A percentile compares a stretch with the other conserved stretches of the same genome.
These are phyloP conservation scores for Liasis olivaceus DNA, from an alignment of 2,797 vertebrate species.

Conservation along the genomic window DNA sequence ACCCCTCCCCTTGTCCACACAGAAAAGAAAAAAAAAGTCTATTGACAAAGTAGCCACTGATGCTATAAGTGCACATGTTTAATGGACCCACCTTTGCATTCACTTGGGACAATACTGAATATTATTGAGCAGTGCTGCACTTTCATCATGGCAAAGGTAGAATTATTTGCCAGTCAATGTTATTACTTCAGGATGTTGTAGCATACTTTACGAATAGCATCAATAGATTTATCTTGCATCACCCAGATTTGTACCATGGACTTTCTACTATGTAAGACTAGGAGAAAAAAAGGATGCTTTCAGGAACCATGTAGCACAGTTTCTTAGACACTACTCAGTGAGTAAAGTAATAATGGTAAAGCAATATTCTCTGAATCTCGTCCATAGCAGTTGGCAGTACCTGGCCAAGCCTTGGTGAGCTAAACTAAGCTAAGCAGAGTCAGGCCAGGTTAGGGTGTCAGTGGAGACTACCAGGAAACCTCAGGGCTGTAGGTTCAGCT, in stretches of 20 bases:
- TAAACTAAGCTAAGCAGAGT: background rate
- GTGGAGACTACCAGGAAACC: background rate
- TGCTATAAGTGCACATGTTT: background rate
- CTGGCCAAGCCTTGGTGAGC: background rate
- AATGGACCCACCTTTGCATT: background rate
- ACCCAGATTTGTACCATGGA: background rate
- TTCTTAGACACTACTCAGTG: background rate
- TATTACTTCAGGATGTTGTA: background rate
- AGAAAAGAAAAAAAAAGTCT: slow-evolving; percentile 18
- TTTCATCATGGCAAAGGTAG: background rate
- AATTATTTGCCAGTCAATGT: background rate
- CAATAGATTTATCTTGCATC: background rate
- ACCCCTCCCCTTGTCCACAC: slow-evolving; percentile 5
- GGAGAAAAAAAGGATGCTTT: background rate
- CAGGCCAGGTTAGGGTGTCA: background rate
- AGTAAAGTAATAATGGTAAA: background rate
- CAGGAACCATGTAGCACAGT: background rate
- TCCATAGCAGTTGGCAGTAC: background rate
- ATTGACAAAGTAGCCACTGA: slow-evolving; percentile 29
- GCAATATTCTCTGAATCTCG: background rate
- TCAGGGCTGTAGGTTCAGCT: too few relatives aligned
- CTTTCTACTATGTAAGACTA: background rate
- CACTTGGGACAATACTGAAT: background rate
- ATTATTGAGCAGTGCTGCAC: background rate
- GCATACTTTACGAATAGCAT: background rate